A percentile compares a stretch with the other conserved stretches of the same genome.
These are phyloP conservation scores for Schizotus pectinicornis DNA, from an alignment of 2,888 invertebrate genomes.

Conservation along the genomic window DNA sequence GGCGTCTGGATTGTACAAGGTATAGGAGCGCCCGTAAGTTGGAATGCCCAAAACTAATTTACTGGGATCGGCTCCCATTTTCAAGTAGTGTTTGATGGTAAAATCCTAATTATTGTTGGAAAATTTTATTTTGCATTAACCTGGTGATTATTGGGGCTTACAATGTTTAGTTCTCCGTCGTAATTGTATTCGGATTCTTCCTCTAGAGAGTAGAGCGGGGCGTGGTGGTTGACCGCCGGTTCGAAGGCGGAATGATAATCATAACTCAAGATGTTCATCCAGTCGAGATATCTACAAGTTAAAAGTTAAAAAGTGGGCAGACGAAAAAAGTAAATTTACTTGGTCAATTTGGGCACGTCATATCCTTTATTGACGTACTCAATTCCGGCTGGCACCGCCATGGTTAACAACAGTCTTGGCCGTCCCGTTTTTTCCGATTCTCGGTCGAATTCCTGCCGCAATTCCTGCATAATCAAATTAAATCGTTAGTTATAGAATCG, in stretches of 20 bases:
- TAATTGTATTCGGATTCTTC: constrained; percentile 88
- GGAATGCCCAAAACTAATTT: constrained; percentile 88
- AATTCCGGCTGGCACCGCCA: constrained; percentile 93
- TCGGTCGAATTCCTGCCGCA: constrained; percentile 86
- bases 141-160: constrained; percentile 61
- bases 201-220: constrained; percentile 81
- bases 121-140: neutral
- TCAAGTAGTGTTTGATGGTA: constrained; percentile 82
- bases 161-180: constrained; percentile 86
- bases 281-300: constrained; percentile 76
- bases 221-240: constrained; percentile 89
- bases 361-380: constrained; percentile 94
- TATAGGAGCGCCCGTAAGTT: constrained; percentile 89
- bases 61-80: constrained; percentile 77
- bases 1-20: constrained; percentile 84
- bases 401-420: constrained; percentile 79
- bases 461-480: constrained; percentile 63
- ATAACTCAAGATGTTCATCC: constrained; percentile 90
- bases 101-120: constrained; percentile 68
- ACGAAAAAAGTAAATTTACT: constrained; percentile 60
- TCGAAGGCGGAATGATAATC: constrained; percentile 94
- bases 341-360: constrained; percentile 84
- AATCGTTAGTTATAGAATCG: neutral
- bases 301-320: neutral
- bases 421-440: constrained; percentile 86